Conservation (phyloP, 2,113 vertebrate genomes). For the Mixornis gularis region DNA sequence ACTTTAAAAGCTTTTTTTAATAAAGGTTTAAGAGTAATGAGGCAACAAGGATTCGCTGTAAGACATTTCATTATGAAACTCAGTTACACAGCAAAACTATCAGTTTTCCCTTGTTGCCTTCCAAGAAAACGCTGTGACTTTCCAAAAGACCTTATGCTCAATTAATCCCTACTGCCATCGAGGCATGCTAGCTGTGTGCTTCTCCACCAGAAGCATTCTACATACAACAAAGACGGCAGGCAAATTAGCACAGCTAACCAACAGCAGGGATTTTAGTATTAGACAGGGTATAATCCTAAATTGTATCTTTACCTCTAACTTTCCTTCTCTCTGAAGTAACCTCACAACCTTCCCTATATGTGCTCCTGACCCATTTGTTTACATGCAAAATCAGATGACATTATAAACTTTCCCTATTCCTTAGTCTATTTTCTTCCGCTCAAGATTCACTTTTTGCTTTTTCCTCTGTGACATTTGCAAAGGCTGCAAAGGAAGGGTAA, state of each 20-base stretch:
- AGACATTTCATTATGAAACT: conserved; percentile 23
- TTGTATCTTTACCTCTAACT: not conserved
- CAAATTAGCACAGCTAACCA: not conserved
- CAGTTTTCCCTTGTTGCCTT: conserved; percentile 15
- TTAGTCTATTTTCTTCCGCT: not conserved
- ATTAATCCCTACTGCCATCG: not conserved
- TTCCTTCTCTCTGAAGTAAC: not conserved
- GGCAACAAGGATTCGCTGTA: not conserved
- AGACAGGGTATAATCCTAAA: not conserved
- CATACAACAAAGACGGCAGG: not conserved
- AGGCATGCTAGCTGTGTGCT: not conserved
- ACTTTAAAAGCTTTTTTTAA: not conserved
- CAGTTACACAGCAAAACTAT: conserved; percentile 4
- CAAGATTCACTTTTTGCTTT: not conserved
- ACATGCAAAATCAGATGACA: not conserved
- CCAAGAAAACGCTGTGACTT: conserved; percentile 18
- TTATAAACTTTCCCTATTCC: not conserved
- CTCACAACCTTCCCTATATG: not conserved
- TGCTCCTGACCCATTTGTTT: not conserved
- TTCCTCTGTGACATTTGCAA: not conserved
- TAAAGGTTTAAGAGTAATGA: conserved; percentile 45
- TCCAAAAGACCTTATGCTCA: conserved; percentile 22
- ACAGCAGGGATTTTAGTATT: not conserved
- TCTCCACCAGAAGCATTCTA: not conserved
- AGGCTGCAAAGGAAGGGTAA: not conserved